phyloP scores from a whole-genome alignment of 2,888 invertebrate genomes.

The Gari tellinella region DNA sequence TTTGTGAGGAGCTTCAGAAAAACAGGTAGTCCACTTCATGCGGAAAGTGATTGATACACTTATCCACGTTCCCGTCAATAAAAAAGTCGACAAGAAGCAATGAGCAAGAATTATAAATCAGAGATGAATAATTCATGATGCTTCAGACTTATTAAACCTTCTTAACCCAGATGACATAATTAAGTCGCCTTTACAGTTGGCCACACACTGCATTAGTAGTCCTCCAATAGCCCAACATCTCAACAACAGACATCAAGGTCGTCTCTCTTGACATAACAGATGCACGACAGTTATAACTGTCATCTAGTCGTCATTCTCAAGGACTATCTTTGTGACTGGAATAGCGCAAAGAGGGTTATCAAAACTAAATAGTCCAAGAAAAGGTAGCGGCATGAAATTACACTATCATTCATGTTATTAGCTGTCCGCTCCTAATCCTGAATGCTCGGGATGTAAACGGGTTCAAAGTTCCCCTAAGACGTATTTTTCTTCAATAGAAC shows the following conservation, averaged over 20 bases:
- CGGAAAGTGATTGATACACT: conserved; percentile 32
- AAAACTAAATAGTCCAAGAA: too few relatives aligned
- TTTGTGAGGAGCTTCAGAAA: conserved; percentile 19
- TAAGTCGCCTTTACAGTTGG: neutral
- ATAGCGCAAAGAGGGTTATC: too few relatives aligned
- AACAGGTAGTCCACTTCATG: conserved; percentile 27
- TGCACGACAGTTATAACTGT: conserved; percentile 22
- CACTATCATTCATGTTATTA: conserved; percentile 9
- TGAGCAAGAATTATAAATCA: conserved; percentile 8
- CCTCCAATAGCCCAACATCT: neutral
- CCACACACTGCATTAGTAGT: conserved; percentile 7
- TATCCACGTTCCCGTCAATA: conserved; percentile 21
- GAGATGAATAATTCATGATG: conserved; percentile 48
- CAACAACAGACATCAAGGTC: neutral
- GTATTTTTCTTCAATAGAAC: too few relatives aligned
- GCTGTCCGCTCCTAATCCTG: too few relatives aligned
- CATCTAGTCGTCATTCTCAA: conserved; percentile 26
- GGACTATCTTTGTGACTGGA: conserved; percentile 9
- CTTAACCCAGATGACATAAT: conserved; percentile 27
- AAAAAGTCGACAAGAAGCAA: conserved; percentile 13
- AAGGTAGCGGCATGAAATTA: conserved; percentile 13
- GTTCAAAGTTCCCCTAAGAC: too few relatives aligned
- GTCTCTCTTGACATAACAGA: conserved; percentile 26
- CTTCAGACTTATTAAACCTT: conserved; percentile 29
- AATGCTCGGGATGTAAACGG: too few relatives aligned